Evolutionary conservation across 2,113 vertebrate genomes (phyloP).

Genomic region (Seriola aureovittata): DNA sequence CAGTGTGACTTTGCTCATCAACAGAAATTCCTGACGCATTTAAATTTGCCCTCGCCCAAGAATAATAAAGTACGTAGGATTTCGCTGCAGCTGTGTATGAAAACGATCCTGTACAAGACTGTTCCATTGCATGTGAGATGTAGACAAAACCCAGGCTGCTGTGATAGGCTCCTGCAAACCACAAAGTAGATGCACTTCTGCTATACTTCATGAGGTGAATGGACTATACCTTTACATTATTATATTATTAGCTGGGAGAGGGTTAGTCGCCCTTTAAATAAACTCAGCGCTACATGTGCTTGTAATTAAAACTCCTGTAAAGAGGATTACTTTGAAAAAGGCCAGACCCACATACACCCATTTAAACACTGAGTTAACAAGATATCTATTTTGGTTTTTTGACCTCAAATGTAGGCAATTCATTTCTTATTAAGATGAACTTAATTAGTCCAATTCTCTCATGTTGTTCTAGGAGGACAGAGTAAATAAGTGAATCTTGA

Average conservation of each 20-base stretch:
- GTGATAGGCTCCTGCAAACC: conserved; percentile 58
- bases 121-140: conserved; percentile 61
- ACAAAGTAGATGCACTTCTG: conserved; percentile 59
- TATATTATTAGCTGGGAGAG: conserved; percentile 35
- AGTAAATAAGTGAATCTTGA: conserved; percentile 23
- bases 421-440: conserved; percentile 22
- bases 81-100: conserved; percentile 66
- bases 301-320: conserved; percentile 48
- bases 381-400: conserved; percentile 27
- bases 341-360: background rate
- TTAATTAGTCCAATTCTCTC: conserved; percentile 36
- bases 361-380: conserved; percentile 8
- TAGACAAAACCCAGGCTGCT: conserved; percentile 63
- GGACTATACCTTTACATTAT: conserved; percentile 29
- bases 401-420: conserved; percentile 19
- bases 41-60: conserved; percentile 70
- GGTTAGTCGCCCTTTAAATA: conserved; percentile 24
- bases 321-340: conserved; percentile 39
- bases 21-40: conserved; percentile 74
- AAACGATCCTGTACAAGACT: conserved; percentile 65
- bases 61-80: conserved; percentile 78
- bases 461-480: background rate
- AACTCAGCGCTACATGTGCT: conserved; percentile 47
- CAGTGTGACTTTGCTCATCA: conserved; percentile 70
- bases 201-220: conserved; percentile 33